These are phyloP conservation scores for Deroplatys truncata DNA, from an alignment of 2,888 invertebrate genomes.

Conservation along the genomic window DNA sequence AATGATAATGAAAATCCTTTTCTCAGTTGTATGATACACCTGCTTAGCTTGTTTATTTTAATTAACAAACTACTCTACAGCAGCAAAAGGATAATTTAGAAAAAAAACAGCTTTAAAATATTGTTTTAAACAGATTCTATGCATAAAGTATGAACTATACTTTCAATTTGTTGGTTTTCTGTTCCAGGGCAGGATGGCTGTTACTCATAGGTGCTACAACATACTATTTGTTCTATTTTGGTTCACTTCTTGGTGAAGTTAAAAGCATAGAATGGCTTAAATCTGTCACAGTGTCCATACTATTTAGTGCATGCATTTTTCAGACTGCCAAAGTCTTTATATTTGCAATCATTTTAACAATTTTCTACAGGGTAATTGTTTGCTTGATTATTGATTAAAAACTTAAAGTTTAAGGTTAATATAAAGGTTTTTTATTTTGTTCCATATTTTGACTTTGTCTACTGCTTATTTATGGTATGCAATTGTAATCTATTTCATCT, in stretches of 20 bases:
- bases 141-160: too few relatives aligned
- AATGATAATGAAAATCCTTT: too few relatives aligned
- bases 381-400: background rate
- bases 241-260: background rate
- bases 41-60: too few relatives aligned
- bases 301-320: slow-evolving; percentile 3
- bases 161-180: background rate
- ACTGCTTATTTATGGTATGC: too few relatives aligned
- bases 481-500: too few relatives aligned
- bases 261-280: background rate
- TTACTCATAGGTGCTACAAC: background rate
- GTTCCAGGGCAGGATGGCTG: background rate
- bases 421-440: background rate
- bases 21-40: too few relatives aligned
- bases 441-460: too few relatives aligned
- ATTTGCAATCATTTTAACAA: background rate
- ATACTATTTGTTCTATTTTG: background rate
- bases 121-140: too few relatives aligned
- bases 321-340: slow-evolving; percentile 18
- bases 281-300: background rate
- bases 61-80: too few relatives aligned
- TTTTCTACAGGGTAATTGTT: background rate
- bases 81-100: too few relatives aligned
- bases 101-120: too few relatives aligned
- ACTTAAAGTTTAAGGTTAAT: background rate